Conservation (phyloP, 1,140 invertebrate genomes). For the Tenebrio molitor region DNA sequence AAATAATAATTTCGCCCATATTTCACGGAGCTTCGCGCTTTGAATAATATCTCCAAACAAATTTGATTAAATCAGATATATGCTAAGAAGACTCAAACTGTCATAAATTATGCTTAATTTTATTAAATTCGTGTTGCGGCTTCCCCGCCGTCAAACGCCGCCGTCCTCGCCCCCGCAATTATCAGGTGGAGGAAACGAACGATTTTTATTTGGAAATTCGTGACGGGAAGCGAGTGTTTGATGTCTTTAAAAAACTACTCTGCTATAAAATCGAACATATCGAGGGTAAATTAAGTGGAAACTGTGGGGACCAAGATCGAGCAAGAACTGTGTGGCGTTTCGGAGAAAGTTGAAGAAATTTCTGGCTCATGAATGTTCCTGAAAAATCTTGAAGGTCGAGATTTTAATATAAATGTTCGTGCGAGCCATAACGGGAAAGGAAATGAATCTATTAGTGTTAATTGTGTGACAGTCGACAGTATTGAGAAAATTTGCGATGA, state of each 20-base stretch:
- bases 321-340: too few species aligned
- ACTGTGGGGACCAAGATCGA: too few species aligned
- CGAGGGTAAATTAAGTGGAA: too few species aligned
- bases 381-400: not conserved
- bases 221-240: not conserved
- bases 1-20: not conserved
- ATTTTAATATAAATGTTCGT: slow-evolving; percentile 32
- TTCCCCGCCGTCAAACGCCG: not conserved
- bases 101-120: slow-evolving; percentile 22
- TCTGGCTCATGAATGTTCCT: too few species aligned
- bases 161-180: not conserved
- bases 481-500: slow-evolving; percentile 26
- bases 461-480: not conserved
- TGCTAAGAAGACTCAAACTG: not conserved
- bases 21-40: not conserved
- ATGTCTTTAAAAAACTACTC: too few species aligned
- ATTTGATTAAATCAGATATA: slow-evolving; percentile 24
- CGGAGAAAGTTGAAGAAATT: too few species aligned
- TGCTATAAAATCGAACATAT: too few species aligned
- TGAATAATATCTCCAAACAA: not conserved
- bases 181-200: not conserved
- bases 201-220: not conserved
- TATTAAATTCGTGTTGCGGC: slow-evolving; percentile 12
- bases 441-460: slow-evolving; percentile 22
- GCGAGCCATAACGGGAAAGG: not conserved